Base-by-base conservation (phyloP, 2,797 vertebrate species). In the Hydrolagus colliei region DNA sequence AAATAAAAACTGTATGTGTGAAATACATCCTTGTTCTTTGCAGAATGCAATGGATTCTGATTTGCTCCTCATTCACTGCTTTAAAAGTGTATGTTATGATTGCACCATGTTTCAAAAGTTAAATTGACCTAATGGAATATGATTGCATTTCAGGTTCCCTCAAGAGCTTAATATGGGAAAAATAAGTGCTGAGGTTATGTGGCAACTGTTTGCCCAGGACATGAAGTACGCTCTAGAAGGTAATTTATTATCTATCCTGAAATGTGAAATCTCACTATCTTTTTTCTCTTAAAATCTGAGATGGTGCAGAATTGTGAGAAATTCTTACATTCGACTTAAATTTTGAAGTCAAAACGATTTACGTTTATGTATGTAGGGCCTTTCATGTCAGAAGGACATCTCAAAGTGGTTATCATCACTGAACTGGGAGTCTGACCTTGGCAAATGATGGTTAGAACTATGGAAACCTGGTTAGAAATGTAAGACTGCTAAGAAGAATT, bases 161-260 rank as follows among this genome's bases (percentile, higher is more conserved):
- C 97, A 99, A 89, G 98, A 99, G 90, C 91, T 99, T 91, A 98
- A 95, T 89, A 97, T 94, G 92, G 98, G 98, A 35, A 96, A 94
- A 91, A 91, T 98, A 90, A 99, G 97, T 73, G 93, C 97, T 0
- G 98, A 99, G 91, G 96, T 97, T 89, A 97, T 91, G 90, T 99
- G 98, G 98, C 95, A 87, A 89, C 95, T 98, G 79, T 98, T 99
- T 88, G 95, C 98, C 86, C 93, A 93, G 89, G 98, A 99, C 88
- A 98, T 99, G 96, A 99, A 98, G 90, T 98, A 99, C 86, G 97
- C 98, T 78, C 94, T 99, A 92, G 98, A 99, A 95, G 98, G 98
- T 99, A 92, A 96, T 93, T 91, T 80, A 75, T 18, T 86, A 9
- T 72, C 12, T 61, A 41, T 71, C 27, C 32, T 71, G 6, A 52